Conservation (phyloP, 2,888 invertebrate species). For the Agrochola lota region DNA sequence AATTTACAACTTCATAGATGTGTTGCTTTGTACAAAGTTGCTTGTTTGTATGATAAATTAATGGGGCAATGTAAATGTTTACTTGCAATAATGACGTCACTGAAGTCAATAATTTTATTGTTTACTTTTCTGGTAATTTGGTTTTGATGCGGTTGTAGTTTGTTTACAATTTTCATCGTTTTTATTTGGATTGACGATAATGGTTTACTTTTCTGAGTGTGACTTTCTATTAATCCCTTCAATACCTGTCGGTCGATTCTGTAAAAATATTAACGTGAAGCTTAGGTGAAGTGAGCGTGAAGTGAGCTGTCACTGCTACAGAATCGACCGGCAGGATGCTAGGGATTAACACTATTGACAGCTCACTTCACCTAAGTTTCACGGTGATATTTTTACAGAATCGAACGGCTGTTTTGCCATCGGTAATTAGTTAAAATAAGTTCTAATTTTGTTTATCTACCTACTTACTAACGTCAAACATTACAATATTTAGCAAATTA, state of each 20-base stretch:
- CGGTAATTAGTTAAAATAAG: background rate
- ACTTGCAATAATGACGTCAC: conserved; percentile 35
- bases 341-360: too few relatives aligned
- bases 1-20: conserved; percentile 70
- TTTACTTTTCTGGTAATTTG: conserved; percentile 31
- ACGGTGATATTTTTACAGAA: too few relatives aligned
- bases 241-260: too few relatives aligned
- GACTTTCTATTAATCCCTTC: background rate
- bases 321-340: too few relatives aligned
- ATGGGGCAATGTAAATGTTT: conserved; percentile 43
- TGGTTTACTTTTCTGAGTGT: background rate
- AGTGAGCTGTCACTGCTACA: too few relatives aligned
- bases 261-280: too few relatives aligned
- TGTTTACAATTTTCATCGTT: background rate
- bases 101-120: conserved; percentile 30
- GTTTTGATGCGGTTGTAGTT: conserved; percentile 1
- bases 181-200: background rate
- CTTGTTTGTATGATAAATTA: conserved; percentile 41
- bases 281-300: too few relatives aligned
- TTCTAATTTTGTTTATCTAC: background rate
- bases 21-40: conserved; percentile 47
- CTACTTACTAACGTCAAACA: background rate
- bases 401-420: background rate
- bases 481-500: background rate
- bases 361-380: too few relatives aligned